Percentiles rank a stretch among this genome's conserved stretches.
These are phyloP conservation scores for Alentia gelatinosa DNA, from an alignment of 2,888 invertebrate genomes.

Conservation along the genomic window DNA sequence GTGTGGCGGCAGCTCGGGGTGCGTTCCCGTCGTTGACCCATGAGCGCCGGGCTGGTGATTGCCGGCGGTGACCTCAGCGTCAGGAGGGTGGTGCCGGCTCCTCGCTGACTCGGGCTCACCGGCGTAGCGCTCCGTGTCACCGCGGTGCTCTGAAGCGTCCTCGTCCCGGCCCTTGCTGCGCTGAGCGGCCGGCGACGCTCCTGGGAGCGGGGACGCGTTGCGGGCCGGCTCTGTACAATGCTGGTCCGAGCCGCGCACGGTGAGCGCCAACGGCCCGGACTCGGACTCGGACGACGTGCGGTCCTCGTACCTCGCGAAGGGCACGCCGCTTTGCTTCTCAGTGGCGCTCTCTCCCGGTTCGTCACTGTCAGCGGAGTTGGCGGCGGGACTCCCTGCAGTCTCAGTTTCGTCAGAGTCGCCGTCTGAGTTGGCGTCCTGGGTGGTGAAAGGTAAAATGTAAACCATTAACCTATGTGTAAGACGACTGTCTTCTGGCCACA, in stretches of 20 bases:
- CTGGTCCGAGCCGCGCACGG: not conserved
- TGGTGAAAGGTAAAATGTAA: not conserved
- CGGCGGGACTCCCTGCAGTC: not conserved
- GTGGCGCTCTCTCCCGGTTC: not conserved
- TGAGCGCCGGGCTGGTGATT: not conserved
- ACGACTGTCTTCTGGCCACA: no score
- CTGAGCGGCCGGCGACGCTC: not conserved
- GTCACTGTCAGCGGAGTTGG: not conserved
- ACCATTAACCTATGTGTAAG: no score
- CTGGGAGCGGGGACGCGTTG: not conserved
- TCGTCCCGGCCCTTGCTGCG: not conserved
- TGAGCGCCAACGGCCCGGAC: not conserved
- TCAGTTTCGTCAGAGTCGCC: not conserved
- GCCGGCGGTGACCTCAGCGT: not conserved
- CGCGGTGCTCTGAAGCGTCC: not conserved
- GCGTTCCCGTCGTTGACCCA: not conserved
- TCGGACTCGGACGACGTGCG: not conserved
- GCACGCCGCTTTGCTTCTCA: not conserved
- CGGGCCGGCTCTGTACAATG: no score
- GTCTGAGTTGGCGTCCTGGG: conserved; percentile 8
- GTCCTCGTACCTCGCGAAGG: not conserved
- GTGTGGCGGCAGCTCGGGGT: not conserved
- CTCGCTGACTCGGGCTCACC: not conserved
- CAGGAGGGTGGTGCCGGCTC: not conserved
- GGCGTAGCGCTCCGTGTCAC: not conserved